A percentile compares a stretch with the other conserved stretches of the same genome.
Conservation (phyloP, 2,888 invertebrate genomes). For the Scaptomyza parva region DNA sequence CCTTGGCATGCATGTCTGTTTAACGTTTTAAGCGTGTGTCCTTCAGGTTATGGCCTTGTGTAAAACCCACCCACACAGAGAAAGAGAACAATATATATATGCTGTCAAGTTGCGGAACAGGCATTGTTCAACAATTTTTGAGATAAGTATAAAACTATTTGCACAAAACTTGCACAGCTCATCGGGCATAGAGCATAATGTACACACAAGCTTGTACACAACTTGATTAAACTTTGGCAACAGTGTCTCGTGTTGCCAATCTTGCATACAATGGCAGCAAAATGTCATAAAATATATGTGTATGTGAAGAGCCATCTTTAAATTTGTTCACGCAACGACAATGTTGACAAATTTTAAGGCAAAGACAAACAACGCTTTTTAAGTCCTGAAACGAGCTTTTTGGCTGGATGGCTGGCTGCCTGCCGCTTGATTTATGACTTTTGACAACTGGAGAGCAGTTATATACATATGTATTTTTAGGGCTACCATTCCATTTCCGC, state of each 20-base stretch:
- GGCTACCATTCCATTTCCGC: background rate
- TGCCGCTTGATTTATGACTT: slow-evolving; percentile 60
- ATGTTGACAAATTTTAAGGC: slow-evolving; percentile 59
- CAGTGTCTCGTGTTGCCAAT: slow-evolving; percentile 9
- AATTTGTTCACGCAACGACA: slow-evolving; percentile 36
- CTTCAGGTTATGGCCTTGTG: slow-evolving; percentile 10
- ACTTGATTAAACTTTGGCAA: slow-evolving; percentile 23
- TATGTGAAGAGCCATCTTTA: slow-evolving; percentile 23
- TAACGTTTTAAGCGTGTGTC: slow-evolving; percentile 30
- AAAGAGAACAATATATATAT: slow-evolving; percentile 24
- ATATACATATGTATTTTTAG: slow-evolving; percentile 13
- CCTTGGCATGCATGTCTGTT: background rate
- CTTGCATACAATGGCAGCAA: slow-evolving; percentile 19
- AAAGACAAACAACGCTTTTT: background rate
- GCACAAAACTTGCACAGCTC: background rate
- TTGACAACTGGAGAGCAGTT: slow-evolving; percentile 56
- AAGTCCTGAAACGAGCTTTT: slow-evolving; percentile 5
- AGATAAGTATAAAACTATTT: slow-evolving; percentile 20
- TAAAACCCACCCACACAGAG: slow-evolving; percentile 10
- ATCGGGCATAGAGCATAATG: slow-evolving; percentile 18
- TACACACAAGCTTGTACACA: slow-evolving; percentile 14
- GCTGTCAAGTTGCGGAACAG: slow-evolving; percentile 13
- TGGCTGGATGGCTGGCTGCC: slow-evolving; percentile 18
- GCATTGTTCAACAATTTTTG: slow-evolving; percentile 9
- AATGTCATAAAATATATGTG: slow-evolving; percentile 20